A percentile compares a stretch with the other conserved stretches of the same genome.
phyloP scores from a whole-genome alignment of 2,797 vertebrate species.

The Ctenopoma multispine region DNA sequence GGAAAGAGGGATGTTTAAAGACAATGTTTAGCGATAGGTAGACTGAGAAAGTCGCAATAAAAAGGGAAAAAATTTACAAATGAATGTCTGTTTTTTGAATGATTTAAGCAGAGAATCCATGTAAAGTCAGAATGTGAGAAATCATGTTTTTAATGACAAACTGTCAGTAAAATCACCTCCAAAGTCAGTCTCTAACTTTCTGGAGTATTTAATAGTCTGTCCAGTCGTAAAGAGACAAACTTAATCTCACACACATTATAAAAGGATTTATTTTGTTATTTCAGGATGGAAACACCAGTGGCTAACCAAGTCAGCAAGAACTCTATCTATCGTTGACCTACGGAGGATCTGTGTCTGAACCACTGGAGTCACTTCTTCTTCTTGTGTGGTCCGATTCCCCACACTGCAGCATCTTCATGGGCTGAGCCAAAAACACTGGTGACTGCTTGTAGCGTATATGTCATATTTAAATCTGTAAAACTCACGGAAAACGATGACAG shows the following conservation, averaged over 20 bases:
- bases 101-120: not conserved
- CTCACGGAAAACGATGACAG: conserved; percentile 46
- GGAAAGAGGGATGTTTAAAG: not conserved
- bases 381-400: conserved; percentile 1
- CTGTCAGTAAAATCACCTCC: not conserved
- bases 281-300: conserved; percentile 58
- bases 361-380: conserved; percentile 13
- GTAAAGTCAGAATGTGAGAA: too few species aligned
- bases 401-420: conserved; percentile 11
- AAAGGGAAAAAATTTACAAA: not conserved
- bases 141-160: not conserved
- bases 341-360: conserved; percentile 22
- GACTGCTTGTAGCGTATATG: conserved; percentile 31
- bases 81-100: not conserved
- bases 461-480: conserved; percentile 40
- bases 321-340: conserved; percentile 24
- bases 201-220: not conserved
- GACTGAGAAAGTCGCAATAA: not conserved
- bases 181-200: not conserved
- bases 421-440: conserved; percentile 30
- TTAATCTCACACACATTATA: not conserved
- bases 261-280: conserved; percentile 22
- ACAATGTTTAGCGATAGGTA: not conserved
- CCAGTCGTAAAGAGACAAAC: not conserved
- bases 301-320: conserved; percentile 21